Conservation (phyloP, 1,140 invertebrate genomes). For the Neodiprion virginianus region DNA sequence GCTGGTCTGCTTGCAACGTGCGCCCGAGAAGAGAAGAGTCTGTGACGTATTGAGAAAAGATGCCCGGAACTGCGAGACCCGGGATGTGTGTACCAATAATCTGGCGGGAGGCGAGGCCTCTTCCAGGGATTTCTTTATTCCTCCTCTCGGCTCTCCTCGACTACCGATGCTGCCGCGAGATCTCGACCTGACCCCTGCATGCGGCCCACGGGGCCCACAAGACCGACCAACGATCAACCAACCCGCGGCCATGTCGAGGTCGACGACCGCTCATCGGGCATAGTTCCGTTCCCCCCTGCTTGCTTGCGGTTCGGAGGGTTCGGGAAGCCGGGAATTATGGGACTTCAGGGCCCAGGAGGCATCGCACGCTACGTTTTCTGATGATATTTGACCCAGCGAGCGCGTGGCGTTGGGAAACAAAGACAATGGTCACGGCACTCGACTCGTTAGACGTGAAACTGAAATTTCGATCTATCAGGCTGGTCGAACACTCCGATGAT, state of each 20-base stretch:
- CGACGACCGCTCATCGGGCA: conserved; percentile 11
- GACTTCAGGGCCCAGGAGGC: background rate
- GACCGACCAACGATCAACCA: background rate
- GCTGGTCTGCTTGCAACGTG: too few species aligned
- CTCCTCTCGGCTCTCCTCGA: too few species aligned
- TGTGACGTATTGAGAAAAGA: too few species aligned
- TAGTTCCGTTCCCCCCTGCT: background rate
- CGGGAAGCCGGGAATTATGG: conserved; percentile 10
- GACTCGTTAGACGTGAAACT: background rate
- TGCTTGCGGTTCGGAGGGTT: background rate
- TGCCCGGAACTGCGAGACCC: too few species aligned
- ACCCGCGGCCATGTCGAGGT: background rate
- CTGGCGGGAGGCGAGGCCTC: too few species aligned
- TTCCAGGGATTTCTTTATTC: too few species aligned
- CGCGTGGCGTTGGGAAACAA: background rate
- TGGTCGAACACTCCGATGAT: too few species aligned
- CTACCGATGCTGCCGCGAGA: background rate
- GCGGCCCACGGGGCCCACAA: background rate
- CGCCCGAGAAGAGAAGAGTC: too few species aligned
- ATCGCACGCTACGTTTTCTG: background rate
- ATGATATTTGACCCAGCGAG: background rate
- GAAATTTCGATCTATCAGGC: too few species aligned
- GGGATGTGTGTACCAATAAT: too few species aligned
- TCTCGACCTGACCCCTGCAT: background rate
- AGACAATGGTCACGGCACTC: background rate